phyloP scores from a whole-genome alignment of 1,140 invertebrate genomes.

The Eciton burchellii region DNA sequence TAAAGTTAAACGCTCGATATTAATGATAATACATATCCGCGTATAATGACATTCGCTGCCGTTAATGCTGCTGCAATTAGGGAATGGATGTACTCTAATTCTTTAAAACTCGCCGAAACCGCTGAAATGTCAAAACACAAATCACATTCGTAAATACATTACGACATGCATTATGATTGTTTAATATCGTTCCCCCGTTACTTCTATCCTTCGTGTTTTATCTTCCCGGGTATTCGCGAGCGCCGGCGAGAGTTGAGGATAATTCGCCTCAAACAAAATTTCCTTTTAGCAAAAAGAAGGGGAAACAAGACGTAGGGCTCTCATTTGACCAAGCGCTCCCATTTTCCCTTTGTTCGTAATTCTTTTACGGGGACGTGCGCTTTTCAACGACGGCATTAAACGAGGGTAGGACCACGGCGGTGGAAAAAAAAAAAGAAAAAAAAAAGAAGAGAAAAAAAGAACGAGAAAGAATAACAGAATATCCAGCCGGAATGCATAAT shows the following conservation, averaged over 20 bases:
- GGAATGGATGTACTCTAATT: neutral
- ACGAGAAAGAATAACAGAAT: slow-evolving; percentile 17
- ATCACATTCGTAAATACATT: neutral
- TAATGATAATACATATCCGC: too few species aligned
- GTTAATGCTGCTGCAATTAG: too few species aligned
- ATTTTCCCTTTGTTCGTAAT: slow-evolving; percentile 58
- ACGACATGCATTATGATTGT: too few species aligned
- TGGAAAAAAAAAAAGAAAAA: slow-evolving; percentile 12
- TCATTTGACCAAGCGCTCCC: slow-evolving; percentile 56
- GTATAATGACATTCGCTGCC: too few species aligned
- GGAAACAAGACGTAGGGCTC: slow-evolving; percentile 43
- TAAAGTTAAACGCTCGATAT: too few species aligned
- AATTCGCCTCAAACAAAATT: slow-evolving; percentile 49
- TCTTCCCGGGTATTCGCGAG: slow-evolving; percentile 3
- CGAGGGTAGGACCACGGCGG: slow-evolving; percentile 37
- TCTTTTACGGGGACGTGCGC: slow-evolving; percentile 39
- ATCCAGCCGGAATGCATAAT: slow-evolving; percentile 31
- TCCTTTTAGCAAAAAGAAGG: slow-evolving; percentile 35
- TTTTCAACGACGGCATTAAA: slow-evolving; percentile 54
- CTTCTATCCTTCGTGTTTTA: slow-evolving; percentile 27
- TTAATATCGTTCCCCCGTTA: slow-evolving; percentile 6
- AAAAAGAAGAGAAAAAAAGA: slow-evolving; percentile 13
- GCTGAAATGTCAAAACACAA: neutral
- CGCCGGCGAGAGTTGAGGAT: slow-evolving; percentile 1
- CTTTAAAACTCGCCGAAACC: slow-evolving; percentile 2